phyloP scores from a whole-genome alignment of 1,140 invertebrate species.

The Physella acuta region DNA sequence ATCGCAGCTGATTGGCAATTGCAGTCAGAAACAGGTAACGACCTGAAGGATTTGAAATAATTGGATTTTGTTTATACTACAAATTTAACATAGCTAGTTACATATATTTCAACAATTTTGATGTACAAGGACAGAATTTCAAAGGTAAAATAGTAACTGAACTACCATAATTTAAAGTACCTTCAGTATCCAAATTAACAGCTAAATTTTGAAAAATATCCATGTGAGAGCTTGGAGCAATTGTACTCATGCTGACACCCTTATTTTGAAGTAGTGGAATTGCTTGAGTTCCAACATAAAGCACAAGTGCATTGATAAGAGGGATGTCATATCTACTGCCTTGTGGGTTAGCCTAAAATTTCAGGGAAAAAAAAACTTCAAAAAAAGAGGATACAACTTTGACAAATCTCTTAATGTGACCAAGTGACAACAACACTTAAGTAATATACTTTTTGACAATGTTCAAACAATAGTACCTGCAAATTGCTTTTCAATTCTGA shows the following conservation, averaged over 20 bases:
- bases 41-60: slow-evolving; percentile 59
- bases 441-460: no score
- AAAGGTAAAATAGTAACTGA: no score
- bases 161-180: no score
- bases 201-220: slow-evolving; percentile 99
- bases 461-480: no score
- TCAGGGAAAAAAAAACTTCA: not conserved
- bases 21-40: slow-evolving; percentile 96
- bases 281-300: slow-evolving; percentile 96
- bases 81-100: no score
- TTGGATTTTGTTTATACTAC: no score
- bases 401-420: not conserved
- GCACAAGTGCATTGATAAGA: slow-evolving; percentile 93
- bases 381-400: not conserved
- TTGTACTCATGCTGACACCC: slow-evolving; percentile 89
- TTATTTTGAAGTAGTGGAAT: slow-evolving; percentile 71
- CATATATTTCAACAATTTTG: no score
- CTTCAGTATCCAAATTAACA: slow-evolving; percentile 96
- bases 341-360: slow-evolving; percentile 67
- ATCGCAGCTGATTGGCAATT: slow-evolving; percentile 96
- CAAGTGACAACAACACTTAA: no score
- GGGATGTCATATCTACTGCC: slow-evolving; percentile 92
- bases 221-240: slow-evolving; percentile 95
- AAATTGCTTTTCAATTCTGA: slow-evolving; percentile 71
- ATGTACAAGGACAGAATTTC: slow-evolving; percentile 1